Conservation (phyloP, 2,888 invertebrate species). For the Polyommatus iphigenia region DNA sequence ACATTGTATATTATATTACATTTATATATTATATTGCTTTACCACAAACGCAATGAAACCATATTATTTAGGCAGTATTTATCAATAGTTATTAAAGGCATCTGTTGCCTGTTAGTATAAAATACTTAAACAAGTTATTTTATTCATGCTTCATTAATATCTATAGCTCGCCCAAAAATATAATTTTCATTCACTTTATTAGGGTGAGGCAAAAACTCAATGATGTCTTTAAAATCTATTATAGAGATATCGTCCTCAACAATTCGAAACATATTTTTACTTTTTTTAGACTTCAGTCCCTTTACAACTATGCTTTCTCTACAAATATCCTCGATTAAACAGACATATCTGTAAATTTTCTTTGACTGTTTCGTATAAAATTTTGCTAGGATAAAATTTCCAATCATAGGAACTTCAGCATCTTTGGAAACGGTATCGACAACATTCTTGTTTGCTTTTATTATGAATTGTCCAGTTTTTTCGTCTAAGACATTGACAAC, state of each 20-base stretch:
- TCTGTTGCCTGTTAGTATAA: too few species aligned
- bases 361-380: conserved; percentile 28
- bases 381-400: conserved; percentile 26
- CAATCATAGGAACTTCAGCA: conserved; percentile 27
- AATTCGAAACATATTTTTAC: conserved; percentile 21
- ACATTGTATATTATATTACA: too few species aligned
- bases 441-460: background rate
- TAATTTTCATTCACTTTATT: conserved; percentile 19
- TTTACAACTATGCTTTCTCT: conserved; percentile 26
- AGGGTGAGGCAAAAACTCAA: conserved; percentile 23
- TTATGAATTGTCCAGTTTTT: conserved; percentile 21
- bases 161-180: conserved; percentile 20
- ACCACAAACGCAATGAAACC: too few species aligned
- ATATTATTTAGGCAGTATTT: too few species aligned
- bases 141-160: conserved; percentile 24
- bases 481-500: conserved; percentile 3
- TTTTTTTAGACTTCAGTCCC: conserved; percentile 18
- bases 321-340: conserved; percentile 27
- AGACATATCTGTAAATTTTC: conserved; percentile 24
- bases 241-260: conserved; percentile 19
- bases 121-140: too few species aligned
- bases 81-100: too few species aligned
- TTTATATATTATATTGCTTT: too few species aligned
- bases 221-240: conserved; percentile 27
- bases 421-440: background rate